These are phyloP conservation scores for Xenentodon cancila DNA, from an alignment of 2,797 vertebrate genomes.

Conservation along the genomic window DNA sequence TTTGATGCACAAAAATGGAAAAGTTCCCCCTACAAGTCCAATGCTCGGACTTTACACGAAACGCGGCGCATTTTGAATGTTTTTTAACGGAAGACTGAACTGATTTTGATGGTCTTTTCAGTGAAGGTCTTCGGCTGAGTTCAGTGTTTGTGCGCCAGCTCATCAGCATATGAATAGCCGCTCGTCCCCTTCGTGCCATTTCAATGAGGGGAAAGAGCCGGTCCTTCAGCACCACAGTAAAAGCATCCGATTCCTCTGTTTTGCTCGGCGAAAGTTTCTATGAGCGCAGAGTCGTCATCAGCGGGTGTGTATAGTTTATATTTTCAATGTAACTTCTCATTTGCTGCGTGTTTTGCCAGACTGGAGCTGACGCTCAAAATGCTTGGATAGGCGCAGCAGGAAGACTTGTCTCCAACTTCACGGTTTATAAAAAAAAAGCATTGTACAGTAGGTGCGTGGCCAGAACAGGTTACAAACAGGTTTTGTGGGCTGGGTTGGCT, in stretches of 20 bases:
- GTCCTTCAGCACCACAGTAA: conserved; percentile 38
- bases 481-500: conserved; percentile 45
- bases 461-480: conserved; percentile 74
- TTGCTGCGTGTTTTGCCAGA: no score
- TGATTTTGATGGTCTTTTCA: conserved; percentile 10
- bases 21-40: no score
- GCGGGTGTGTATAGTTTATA: conserved; percentile 1
- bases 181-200: neutral
- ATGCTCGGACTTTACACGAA: neutral
- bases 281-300: conserved; percentile 3
- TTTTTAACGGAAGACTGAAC: neutral
- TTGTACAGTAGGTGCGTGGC: neutral
- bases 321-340: neutral
- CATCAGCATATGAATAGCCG: conserved; percentile 78
- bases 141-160: conserved; percentile 59
- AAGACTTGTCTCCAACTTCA: no score
- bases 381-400: no score
- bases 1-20: neutral
- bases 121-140: conserved; percentile 32
- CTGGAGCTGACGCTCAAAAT: neutral
- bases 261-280: conserved; percentile 25
- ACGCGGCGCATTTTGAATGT: neutral
- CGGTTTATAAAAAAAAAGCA: no score
- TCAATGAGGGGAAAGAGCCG: conserved; percentile 45
- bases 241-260: conserved; percentile 53